These are phyloP conservation scores for Tachycineta bicolor DNA, from an alignment of 2,113 vertebrate genomes.

Conservation along the genomic window DNA sequence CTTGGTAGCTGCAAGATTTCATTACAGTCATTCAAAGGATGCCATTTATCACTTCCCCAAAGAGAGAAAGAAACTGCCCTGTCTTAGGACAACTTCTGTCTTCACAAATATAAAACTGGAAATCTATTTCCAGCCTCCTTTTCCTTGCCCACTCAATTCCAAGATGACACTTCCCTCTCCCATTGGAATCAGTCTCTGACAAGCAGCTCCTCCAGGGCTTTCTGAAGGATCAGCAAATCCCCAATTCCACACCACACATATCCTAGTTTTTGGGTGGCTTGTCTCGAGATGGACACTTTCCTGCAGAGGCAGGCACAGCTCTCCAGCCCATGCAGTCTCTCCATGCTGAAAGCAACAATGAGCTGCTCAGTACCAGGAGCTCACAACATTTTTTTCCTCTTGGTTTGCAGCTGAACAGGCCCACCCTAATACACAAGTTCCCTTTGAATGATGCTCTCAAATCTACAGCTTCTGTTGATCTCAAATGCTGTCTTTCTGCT, in stretches of 20 bases:
- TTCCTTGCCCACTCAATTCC: neutral
- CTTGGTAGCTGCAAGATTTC: neutral
- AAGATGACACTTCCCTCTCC: neutral
- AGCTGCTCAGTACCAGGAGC: neutral
- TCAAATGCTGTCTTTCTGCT: neutral
- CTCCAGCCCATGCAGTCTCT: neutral
- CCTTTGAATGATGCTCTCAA: neutral
- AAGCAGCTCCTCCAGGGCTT: neutral
- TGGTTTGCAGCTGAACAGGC: neutral
- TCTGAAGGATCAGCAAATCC: neutral
- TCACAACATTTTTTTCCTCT: neutral
- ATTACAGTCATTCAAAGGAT: neutral
- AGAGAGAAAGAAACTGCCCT: neutral
- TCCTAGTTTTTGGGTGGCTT: neutral
- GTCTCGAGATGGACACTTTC: neutral
- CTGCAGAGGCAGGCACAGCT: neutral
- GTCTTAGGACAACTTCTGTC: neutral
- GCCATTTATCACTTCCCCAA: neutral
- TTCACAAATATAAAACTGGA: neutral
- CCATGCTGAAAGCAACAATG: neutral
- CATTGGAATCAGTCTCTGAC: neutral
- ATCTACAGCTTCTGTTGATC: neutral
- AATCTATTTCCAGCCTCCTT: neutral
- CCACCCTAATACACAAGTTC: rapidly evolving
- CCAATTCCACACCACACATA: neutral